These are phyloP conservation scores for Coronaproctus castanopsis DNA, from an alignment of 2,888 invertebrate species.

Conservation along the genomic window DNA sequence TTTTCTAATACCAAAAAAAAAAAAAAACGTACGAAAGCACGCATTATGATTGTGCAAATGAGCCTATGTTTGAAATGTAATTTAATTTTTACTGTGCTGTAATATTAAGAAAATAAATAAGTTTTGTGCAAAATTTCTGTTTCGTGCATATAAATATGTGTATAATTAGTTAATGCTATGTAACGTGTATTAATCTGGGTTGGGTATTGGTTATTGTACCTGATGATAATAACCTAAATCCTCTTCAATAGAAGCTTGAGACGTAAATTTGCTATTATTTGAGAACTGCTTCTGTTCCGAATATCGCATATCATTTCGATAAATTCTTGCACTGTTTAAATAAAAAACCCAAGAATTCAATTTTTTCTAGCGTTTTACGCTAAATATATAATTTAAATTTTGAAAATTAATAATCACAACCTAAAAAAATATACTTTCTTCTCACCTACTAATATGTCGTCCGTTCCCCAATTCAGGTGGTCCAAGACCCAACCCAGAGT, in stretches of 20 bases:
- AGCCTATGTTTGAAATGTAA: too few relatives aligned
- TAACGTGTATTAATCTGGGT: not conserved
- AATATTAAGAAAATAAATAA: too few relatives aligned
- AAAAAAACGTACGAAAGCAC: too few relatives aligned
- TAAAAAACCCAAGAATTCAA: constrained; percentile 2
- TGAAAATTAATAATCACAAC: not conserved
- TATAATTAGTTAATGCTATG: too few relatives aligned
- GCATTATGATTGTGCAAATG: too few relatives aligned
- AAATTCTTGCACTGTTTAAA: constrained; percentile 10
- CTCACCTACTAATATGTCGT: constrained; percentile 9
- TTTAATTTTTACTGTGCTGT: too few relatives aligned
- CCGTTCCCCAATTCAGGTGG: constrained; percentile 19
- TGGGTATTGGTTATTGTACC: constrained; percentile 7
- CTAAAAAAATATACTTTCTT: not conserved
- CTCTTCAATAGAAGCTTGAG: constrained; percentile 10
- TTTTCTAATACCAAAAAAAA: too few relatives aligned
- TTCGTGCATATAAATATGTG: too few relatives aligned
- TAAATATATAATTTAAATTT: constrained; percentile 1
- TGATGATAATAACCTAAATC: constrained; percentile 12
- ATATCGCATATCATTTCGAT: constrained; percentile 2
- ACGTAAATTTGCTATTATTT: not conserved
- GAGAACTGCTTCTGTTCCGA: constrained; percentile 6
- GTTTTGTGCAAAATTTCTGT: too few relatives aligned
- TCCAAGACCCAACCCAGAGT: constrained; percentile 81
- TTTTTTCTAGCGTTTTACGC: too few relatives aligned